phyloP scores from a whole-genome alignment of 2,797 vertebrate genomes.

The Coregonus sp. region DNA sequence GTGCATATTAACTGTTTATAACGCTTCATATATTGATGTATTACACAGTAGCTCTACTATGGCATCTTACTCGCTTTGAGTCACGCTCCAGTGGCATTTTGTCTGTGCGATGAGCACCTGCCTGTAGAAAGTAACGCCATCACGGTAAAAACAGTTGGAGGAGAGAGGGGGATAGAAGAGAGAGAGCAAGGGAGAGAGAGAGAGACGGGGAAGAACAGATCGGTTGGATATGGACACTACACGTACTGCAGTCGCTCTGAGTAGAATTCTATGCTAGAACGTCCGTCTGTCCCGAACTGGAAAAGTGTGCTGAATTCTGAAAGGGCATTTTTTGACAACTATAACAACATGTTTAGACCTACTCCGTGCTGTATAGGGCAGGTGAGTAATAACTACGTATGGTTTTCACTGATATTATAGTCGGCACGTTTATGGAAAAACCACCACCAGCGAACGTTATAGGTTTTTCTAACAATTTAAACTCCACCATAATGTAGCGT shows the following conservation, averaged over 20 bases:
- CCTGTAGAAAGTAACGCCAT: slow-evolving; percentile 19
- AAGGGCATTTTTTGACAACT: slow-evolving; percentile 17
- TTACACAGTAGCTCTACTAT: neutral
- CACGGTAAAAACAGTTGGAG: neutral
- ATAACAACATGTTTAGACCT: slow-evolving; percentile 62
- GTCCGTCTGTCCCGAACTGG: neutral
- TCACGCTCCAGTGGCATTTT: slow-evolving; percentile 23
- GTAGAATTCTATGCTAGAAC: slow-evolving; percentile 35
- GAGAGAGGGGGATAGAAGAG: neutral
- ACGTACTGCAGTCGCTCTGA: neutral
- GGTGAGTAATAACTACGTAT: slow-evolving; percentile 60
- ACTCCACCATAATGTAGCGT: neutral
- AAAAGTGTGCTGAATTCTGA: slow-evolving; percentile 9
- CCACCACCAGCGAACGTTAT: neutral
- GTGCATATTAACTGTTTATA: neutral
- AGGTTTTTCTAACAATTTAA: neutral
- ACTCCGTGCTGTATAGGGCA: slow-evolving; percentile 74
- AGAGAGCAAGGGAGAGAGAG: neutral
- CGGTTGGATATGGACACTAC: neutral
- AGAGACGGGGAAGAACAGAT: slow-evolving; percentile 12
- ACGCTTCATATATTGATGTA: neutral
- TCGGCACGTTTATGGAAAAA: neutral
- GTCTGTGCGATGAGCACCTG: slow-evolving; percentile 17
- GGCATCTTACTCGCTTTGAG: neutral
- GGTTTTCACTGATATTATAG: neutral